Percentiles rank a stretch among this genome's conserved stretches.
phyloP scores from a whole-genome alignment of 2,797 vertebrate species.

The Sardinella longiceps region DNA sequence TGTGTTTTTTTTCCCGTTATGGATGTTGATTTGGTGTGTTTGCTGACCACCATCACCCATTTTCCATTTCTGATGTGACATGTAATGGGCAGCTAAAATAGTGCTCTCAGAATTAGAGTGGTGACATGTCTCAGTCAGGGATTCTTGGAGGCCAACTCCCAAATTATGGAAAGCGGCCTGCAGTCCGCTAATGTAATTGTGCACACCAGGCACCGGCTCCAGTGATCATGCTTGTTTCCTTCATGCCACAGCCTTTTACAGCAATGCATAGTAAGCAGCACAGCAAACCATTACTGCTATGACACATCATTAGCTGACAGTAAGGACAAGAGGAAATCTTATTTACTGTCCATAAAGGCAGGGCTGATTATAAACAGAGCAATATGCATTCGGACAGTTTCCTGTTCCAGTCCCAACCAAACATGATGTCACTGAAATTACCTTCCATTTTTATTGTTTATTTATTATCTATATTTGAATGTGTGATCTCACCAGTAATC shows the following conservation, averaged over 20 bases:
- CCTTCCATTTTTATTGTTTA: neutral
- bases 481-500: neutral
- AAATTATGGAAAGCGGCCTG: neutral
- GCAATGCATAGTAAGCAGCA: neutral
- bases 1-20: neutral
- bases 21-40: neutral
- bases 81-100: neutral
- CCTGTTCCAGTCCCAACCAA: neutral
- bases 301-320: conserved; percentile 15
- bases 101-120: neutral
- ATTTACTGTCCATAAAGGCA: conserved; percentile 11
- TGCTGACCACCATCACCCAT: neutral
- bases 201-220: neutral
- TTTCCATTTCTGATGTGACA: neutral
- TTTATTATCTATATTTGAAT: neutral
- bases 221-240: neutral
- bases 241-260: neutral
- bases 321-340: neutral
- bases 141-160: conserved; percentile 1
- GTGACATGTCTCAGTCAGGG: neutral
- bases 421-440: neutral
- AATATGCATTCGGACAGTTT: conserved; percentile 10
- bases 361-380: conserved; percentile 21
- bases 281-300: conserved; percentile 7
- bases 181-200: neutral